A percentile compares a stretch with the other conserved stretches of the same genome.
Evolutionary conservation across 2,113 vertebrate genomes (phyloP).

Genomic region (Amblyornis subalaris): DNA sequence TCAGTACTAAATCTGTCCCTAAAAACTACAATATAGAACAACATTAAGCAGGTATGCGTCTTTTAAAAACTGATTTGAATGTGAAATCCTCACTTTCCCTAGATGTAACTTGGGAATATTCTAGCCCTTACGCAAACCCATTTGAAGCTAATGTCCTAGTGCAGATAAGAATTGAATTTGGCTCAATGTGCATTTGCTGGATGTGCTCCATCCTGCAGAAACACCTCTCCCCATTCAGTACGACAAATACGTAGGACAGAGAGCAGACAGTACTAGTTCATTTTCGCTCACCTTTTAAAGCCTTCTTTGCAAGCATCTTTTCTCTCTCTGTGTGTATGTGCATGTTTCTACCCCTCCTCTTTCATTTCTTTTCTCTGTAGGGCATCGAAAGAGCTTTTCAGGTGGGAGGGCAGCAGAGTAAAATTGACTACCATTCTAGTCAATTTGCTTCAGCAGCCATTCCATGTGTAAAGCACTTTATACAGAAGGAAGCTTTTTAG

Average conservation of each 20-base stretch:
- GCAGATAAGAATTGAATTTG: slow-evolving; percentile 15
- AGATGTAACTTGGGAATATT: not conserved
- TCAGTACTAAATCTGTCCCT: not conserved
- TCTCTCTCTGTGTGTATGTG: not conserved
- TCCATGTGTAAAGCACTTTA: slow-evolving; percentile 59
- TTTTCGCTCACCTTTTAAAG: slow-evolving; percentile 2
- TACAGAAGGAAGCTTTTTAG: slow-evolving; percentile 32
- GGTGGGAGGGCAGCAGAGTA: slow-evolving; percentile 43
- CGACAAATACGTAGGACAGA: slow-evolving; percentile 1
- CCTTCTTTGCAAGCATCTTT: not conserved
- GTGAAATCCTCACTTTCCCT: not conserved
- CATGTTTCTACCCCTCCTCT: slow-evolving; percentile 1
- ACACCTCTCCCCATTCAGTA: not conserved
- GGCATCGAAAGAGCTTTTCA: slow-evolving; percentile 40
- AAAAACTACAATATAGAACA: not conserved
- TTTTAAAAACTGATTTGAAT: not conserved
- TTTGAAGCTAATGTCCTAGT: slow-evolving; percentile 11
- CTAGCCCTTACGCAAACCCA: slow-evolving; percentile 13
- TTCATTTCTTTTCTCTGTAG: slow-evolving; percentile 48
- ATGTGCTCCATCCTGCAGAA: not conserved
- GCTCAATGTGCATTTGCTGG: not conserved
- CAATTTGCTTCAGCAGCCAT: slow-evolving; percentile 57
- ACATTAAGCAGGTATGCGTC: not conserved
- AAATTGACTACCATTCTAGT: slow-evolving; percentile 51
- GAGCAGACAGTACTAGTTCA: not conserved